These are phyloP conservation scores for Dasysyrphus albostriatus DNA, from an alignment of 2,888 invertebrate species.

Conservation along the genomic window DNA sequence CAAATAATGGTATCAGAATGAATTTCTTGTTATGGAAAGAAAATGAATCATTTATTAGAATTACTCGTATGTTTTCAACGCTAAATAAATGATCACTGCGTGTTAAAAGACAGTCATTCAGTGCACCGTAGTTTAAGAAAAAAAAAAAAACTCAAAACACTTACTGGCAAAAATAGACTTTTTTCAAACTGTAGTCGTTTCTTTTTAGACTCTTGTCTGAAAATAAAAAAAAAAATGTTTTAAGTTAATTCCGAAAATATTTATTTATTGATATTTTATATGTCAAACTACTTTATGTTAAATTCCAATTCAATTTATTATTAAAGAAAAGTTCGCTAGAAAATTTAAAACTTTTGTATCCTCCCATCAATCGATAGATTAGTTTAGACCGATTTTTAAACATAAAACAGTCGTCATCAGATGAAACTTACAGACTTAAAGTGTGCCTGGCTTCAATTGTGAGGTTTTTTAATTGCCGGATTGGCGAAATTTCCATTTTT, in stretches of 20 bases:
- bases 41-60: too few species aligned
- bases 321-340: background rate
- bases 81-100: background rate
- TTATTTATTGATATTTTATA: too few species aligned
- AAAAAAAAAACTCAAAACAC: background rate
- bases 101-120: background rate
- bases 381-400: background rate
- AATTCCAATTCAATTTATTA: background rate
- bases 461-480: conserved; percentile 36
- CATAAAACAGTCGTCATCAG: background rate
- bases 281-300: background rate
- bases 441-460: conserved; percentile 71
- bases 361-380: background rate
- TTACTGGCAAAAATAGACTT: conserved; percentile 27
- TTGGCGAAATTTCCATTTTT: conserved; percentile 58
- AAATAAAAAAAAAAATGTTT: background rate
- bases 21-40: too few species aligned
- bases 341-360: background rate
- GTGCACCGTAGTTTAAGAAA: background rate
- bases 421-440: conserved; percentile 67
- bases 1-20: too few species aligned
- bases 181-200: conserved; percentile 16
- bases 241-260: background rate
- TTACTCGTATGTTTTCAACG: too few species aligned
- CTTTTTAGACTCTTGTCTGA: conserved; percentile 33